phyloP scores from a whole-genome alignment of 2,797 vertebrate genomes.

The Coluber constrictor region DNA sequence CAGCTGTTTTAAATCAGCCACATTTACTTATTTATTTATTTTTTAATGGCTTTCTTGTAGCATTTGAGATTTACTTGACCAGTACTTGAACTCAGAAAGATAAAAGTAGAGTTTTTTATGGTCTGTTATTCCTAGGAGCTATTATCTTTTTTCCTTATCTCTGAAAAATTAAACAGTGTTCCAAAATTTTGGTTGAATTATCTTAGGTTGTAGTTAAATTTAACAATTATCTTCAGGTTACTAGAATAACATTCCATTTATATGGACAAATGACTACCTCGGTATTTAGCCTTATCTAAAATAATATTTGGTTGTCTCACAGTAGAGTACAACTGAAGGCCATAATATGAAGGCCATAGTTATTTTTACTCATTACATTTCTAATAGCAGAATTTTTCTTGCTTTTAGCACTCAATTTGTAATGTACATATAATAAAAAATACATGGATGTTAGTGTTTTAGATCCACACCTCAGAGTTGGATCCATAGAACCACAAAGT shows the following conservation, averaged over 20 bases:
- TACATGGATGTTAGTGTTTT: slow-evolving; percentile 41
- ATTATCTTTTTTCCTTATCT: slow-evolving; percentile 75
- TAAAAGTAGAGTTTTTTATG: slow-evolving; percentile 73
- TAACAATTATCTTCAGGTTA: slow-evolving; percentile 63
- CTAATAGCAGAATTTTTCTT: slow-evolving; percentile 35
- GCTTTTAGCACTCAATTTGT: slow-evolving; percentile 64
- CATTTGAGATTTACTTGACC: slow-evolving; percentile 78
- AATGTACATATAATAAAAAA: slow-evolving; percentile 57
- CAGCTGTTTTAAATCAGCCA: slow-evolving; percentile 78
- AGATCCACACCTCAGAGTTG: not conserved
- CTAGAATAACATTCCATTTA: slow-evolving; percentile 61
- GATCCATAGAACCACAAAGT: not conserved
- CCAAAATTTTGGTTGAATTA: slow-evolving; percentile 68
- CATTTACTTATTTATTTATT: slow-evolving; percentile 65
- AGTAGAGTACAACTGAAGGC: slow-evolving; percentile 53
- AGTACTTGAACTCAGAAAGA: slow-evolving; percentile 78
- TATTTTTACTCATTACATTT: slow-evolving; percentile 54
- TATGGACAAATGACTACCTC: slow-evolving; percentile 64
- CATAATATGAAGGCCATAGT: slow-evolving; percentile 51
- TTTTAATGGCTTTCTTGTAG: slow-evolving; percentile 64
- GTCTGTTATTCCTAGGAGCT: slow-evolving; percentile 74
- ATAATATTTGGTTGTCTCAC: slow-evolving; percentile 58
- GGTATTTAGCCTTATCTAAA: slow-evolving; percentile 62
- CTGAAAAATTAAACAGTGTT: slow-evolving; percentile 71
- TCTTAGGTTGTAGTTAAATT: slow-evolving; percentile 59